Conservation (phyloP, 2,113 vertebrate genomes). For the Acrocephalus kingi region DNA sequence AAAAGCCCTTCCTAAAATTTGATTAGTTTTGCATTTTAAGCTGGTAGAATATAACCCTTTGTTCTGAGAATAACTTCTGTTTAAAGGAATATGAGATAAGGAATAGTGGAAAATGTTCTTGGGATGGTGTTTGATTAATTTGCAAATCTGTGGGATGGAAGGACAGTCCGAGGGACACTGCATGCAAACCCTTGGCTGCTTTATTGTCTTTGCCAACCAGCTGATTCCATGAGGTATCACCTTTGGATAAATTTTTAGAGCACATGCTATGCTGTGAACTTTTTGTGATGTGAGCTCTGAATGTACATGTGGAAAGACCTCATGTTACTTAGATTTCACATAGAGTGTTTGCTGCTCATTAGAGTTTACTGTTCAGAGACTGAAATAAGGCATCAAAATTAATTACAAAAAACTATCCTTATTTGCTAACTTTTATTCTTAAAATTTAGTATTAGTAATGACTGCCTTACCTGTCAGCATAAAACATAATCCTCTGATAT, state of each 20-base stretch:
- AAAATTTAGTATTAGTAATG: neutral
- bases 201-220: neutral
- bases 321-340: accelerated
- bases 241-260: neutral
- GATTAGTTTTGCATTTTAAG: neutral
- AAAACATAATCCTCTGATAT: neutral
- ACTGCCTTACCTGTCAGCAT: neutral
- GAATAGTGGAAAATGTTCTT: neutral
- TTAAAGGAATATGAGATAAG: neutral
- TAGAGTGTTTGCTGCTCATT: neutral
- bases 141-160: neutral
- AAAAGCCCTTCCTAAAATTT: neutral
- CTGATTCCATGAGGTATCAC: neutral
- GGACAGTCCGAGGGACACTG: neutral
- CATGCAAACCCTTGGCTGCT: neutral
- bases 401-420: neutral
- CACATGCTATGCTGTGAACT: neutral
- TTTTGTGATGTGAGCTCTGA: neutral
- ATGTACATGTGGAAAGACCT: neutral
- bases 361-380: neutral
- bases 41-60: neutral
- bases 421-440: neutral
- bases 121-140: neutral
- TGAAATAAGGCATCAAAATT: neutral
- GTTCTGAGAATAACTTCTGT: neutral